Base-by-base conservation (phyloP, 2,113 vertebrate species). In the Oophaga pumilio region DNA sequence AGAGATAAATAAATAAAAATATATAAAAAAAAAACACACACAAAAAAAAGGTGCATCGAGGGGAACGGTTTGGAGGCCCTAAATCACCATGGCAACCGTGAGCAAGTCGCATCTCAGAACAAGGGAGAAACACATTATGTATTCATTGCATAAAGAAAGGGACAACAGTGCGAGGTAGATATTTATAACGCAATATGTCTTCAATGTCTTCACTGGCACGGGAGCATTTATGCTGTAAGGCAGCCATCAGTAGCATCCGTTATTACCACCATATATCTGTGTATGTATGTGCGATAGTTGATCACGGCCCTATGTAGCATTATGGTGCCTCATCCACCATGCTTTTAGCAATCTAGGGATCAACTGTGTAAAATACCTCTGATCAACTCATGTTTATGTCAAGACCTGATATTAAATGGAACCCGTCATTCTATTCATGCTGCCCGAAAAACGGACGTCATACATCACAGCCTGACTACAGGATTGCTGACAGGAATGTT, bases 81-180 rank as follows among this genome's bases (percentile, higher is more conserved):
- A 83, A 81, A 68, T 83, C 81, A 83, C 81, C 81, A 83, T 83
- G 81, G 81, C n/a, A 83, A 83, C 81, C n/a, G 2, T 17, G 62
- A 83, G 64, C 62, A 52, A 52, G 81, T 53, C 8, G 62, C 68
- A 69, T 82, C 26, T 82, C 60, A 82, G 80, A 82, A 82, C 59
- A 82, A 82, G 80, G 20, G 43, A 83, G 62, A 83, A 83, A 28
- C 81, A 52, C 62, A 83, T 83, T 83, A 83, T 66, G 18, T 83
- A 68, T 66, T 66, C 80, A 82, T 82, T 82, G 78, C 80, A 82
- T 66, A 66, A 68, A 83, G 43, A 26, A 66, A 83, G 62, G 22
- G 69, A 69, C 81, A 83, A 83, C 81, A 83, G 49, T 4, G 50
- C 13, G 62, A 68, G 62, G 62, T 53, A 53, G 62, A 83, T 83